Conservation (phyloP, 2,113 vertebrate species). For the Agelaius tricolor region DNA sequence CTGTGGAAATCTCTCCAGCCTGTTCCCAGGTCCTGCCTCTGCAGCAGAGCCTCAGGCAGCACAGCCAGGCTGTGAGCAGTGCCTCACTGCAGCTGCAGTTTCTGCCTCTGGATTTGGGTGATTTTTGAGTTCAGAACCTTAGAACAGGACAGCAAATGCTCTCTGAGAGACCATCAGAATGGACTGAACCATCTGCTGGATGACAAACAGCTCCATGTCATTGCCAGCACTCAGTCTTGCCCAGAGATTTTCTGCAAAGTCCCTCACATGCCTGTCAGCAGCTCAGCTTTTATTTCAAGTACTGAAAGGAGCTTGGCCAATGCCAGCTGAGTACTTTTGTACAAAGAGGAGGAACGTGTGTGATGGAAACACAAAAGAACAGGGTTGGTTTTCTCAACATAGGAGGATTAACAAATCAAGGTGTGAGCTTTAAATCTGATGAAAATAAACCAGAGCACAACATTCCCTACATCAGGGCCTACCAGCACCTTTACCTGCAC, state of each 20-base stretch:
- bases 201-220: neutral
- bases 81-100: too few species aligned
- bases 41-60: too few species aligned
- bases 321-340: neutral
- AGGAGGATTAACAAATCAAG: neutral
- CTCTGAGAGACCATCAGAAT: neutral
- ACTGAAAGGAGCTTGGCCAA: neutral
- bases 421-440: neutral
- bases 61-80: too few species aligned
- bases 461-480: neutral
- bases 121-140: neutral
- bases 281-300: neutral
- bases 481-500: neutral
- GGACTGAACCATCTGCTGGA: neutral
- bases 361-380: neutral
- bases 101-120: too few species aligned
- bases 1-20: neutral
- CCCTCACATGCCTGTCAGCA: neutral
- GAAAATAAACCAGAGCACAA: neutral
- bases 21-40: neutral
- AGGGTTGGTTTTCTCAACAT: neutral
- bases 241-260: neutral
- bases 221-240: neutral
- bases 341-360: neutral
- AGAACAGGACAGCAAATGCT: neutral